Evolutionary conservation across 30 jellyfish, hydroid and myxozoan species (phyloP).

Genomic region (Phacellophora camtschatica): DNA sequence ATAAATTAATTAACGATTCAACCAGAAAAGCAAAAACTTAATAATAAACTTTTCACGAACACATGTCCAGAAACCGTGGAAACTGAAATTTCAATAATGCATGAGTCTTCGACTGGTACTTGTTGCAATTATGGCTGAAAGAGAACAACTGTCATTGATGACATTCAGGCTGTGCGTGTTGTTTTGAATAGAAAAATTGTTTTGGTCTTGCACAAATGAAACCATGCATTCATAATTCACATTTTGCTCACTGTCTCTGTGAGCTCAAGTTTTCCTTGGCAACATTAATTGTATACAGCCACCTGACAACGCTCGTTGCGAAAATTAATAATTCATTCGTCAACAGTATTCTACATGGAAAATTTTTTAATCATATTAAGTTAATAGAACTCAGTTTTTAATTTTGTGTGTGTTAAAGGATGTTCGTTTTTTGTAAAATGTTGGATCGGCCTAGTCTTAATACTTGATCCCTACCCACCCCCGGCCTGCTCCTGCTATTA

Average conservation of each 20-base stretch:
- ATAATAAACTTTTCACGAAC: no score
- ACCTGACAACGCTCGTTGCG: constrained; percentile 28
- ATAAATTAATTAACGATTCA: no score
- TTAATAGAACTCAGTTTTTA: constrained; percentile 10
- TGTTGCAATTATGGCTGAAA: neutral
- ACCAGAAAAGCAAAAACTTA: no score
- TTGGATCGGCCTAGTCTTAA: no score
- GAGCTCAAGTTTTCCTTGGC: neutral
- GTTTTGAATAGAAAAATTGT: constrained; percentile 47
- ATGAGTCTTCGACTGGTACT: no score
- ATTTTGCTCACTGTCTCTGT: constrained; percentile 9
- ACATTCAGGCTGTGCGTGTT: neutral
- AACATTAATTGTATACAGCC: constrained; percentile 5
- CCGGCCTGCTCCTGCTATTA: no score
- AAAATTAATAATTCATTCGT: neutral
- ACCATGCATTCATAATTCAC: constrained; percentile 42
- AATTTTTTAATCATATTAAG: neutral
- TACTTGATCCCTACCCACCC: no score
- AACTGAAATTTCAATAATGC: neutral
- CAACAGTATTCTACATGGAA: neutral
- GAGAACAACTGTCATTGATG: neutral
- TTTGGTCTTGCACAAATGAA: neutral
- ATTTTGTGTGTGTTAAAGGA: neutral
- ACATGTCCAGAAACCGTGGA: no score
- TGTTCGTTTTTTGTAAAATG: neutral